phyloP scores from a whole-genome alignment of 2,113 vertebrate genomes.

The Glaucomys volans region DNA sequence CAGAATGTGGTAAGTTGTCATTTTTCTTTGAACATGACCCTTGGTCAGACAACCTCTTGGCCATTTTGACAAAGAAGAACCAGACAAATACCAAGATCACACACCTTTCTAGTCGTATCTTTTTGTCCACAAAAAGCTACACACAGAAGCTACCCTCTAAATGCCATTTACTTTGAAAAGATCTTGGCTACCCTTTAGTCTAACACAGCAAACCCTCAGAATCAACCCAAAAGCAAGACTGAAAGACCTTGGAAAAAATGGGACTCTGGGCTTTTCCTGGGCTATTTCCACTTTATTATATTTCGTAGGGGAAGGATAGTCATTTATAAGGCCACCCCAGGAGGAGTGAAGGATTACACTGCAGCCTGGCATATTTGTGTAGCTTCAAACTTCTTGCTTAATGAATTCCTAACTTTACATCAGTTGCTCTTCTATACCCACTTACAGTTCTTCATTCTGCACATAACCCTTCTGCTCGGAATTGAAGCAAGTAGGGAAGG shows the following conservation, averaged over 20 bases:
- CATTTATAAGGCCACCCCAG: background rate
- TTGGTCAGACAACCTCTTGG: background rate
- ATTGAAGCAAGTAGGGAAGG: background rate
- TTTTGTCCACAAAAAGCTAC: background rate
- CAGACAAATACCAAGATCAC: background rate
- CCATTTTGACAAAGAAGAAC: slow-evolving; percentile 26
- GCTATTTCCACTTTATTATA: background rate
- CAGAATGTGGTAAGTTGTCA: background rate
- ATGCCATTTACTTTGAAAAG: slow-evolving; percentile 22
- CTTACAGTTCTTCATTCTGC: background rate
- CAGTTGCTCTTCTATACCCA: background rate
- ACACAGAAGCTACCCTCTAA: background rate
- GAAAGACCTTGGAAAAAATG: slow-evolving; percentile 5
- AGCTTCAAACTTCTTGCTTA: background rate
- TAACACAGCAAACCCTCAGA: background rate
- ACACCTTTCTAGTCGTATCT: background rate
- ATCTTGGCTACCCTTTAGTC: slow-evolving; percentile 11
- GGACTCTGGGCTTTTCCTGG: background rate
- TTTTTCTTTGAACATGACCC: slow-evolving; percentile 14
- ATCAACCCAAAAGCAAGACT: background rate
- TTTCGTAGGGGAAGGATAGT: background rate
- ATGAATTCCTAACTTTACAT: background rate
- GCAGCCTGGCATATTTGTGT: background rate
- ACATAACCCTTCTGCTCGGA: background rate
- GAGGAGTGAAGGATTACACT: background rate